Base-by-base conservation (phyloP, 2,797 vertebrate genomes). In the Allobates femoralis region DNA sequence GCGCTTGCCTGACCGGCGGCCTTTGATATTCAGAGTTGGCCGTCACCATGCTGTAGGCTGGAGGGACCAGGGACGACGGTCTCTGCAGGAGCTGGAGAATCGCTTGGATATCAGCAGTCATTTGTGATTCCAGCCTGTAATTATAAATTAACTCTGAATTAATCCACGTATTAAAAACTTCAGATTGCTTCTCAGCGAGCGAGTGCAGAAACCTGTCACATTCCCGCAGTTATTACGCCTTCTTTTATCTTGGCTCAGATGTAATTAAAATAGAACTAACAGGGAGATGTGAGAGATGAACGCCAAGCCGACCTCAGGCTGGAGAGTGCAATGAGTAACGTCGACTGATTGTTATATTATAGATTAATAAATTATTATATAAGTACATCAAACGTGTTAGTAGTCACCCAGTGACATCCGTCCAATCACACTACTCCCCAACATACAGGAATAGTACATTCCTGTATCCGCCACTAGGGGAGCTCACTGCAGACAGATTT, bases 81-180 rank as follows among this genome's bases (percentile, higher is more conserved):
- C 96, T 97, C 92, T 99, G 98, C 85, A 99, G 93, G 88, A 99
- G 94, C 92, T 97, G 97, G 87, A 99, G 94, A 90, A 99, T 99
- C 86, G 95, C 95, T 92, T 99, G 98, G 90, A 99, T 98, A 69
- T 99, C 98, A 79, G 97, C 92, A 67, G 97, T 96, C 96, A 99
- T 96, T 92, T 99, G 98, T 86, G 97, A 96, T 94, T 99, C 98
- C 89, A 99, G 94, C 93, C 98, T 99, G 41, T 81, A 90, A 76
- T 75, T 67, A 88, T 85, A 81, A 66, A 75, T 80, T 0, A 75
- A 64, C 28, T 14, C 46, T n/a, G 12, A 41, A 28, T 60, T 26
- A 46, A 28, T 58, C 30, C 11, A 46, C n/a, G 6, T 19, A 46
- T 18, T 58, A 37, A 41, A 67, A 79, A 16, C 32, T 37, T 0